These are phyloP conservation scores for Gallinago solitaria DNA, from an alignment of 2,797 vertebrate genomes.

Conservation along the genomic window DNA sequence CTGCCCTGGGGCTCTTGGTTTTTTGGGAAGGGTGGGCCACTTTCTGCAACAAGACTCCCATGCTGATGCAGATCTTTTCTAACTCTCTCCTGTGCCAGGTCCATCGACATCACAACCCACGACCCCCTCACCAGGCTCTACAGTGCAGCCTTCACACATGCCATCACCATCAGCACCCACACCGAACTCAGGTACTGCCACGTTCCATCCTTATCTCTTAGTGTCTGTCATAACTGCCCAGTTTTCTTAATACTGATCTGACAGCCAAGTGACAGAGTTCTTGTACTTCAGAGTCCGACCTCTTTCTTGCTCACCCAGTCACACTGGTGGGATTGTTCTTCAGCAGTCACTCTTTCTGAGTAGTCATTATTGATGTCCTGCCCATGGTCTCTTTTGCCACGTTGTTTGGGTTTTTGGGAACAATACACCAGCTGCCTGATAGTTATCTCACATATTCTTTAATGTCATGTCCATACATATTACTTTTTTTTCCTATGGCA, in stretches of 20 bases:
- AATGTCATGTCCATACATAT: background rate
- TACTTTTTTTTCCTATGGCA: background rate
- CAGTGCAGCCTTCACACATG: rapidly evolving
- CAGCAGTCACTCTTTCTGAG: background rate
- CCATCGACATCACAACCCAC: background rate
- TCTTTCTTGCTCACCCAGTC: rapidly evolving
- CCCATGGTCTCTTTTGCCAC: background rate
- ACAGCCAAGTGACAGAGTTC: rapidly evolving
- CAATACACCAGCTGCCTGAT: no score
- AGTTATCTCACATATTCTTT: background rate
- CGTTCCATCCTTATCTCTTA: background rate
- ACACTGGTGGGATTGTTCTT: background rate
- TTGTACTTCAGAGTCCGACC: rapidly evolving
- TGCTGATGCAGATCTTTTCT: background rate
- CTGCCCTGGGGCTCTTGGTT: no score
- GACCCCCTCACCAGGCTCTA: rapidly evolving
- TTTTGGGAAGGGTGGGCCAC: background rate
- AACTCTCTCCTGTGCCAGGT: background rate
- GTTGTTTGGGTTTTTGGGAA: rapidly evolving
- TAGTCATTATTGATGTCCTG: background rate
- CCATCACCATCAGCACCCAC: background rate
- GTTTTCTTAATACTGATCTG: rapidly evolving
- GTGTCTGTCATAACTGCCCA: rapidly evolving
- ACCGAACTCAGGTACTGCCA: background rate
- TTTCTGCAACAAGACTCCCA: no score